These are phyloP conservation scores for Thryonomys swinderianus DNA, from an alignment of 2,113 vertebrate species.

Conservation along the genomic window DNA sequence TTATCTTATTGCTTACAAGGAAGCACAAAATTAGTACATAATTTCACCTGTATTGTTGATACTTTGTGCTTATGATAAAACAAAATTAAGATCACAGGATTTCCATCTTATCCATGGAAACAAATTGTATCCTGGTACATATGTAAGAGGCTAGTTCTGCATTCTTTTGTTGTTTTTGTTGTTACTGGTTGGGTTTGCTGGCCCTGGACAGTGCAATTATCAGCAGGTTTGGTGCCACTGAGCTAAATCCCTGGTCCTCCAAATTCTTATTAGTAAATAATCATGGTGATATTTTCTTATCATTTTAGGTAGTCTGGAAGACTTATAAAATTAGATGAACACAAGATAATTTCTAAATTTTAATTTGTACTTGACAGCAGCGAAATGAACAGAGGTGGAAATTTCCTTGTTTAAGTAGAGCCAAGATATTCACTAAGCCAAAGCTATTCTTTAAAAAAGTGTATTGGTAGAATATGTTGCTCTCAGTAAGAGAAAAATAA, in stretches of 20 bases:
- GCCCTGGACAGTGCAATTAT: too few species aligned
- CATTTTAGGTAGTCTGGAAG: conserved; percentile 14
- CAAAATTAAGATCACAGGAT: conserved; percentile 5
- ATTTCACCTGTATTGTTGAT: not conserved
- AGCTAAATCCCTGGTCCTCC: not conserved
- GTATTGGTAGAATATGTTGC: not conserved
- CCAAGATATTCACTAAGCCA: not conserved
- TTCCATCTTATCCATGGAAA: conserved; percentile 13
- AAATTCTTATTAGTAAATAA: conserved; percentile 46
- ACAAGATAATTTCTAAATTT: conserved; percentile 49
- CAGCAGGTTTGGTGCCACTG: too few species aligned
- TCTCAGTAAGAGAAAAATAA: not conserved
- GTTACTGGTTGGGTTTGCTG: too few species aligned
- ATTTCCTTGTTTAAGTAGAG: conserved; percentile 52
- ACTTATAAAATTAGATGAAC: conserved; percentile 45
- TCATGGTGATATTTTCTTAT: not conserved
- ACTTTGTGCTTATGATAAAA: conserved; percentile 49
- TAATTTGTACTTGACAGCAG: conserved; percentile 63
- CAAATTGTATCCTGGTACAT: conserved; percentile 59
- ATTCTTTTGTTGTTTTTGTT: too few species aligned
- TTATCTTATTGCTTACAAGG: conserved; percentile 40
- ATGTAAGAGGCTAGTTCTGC: conserved; percentile 46
- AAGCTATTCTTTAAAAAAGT: conserved; percentile 28
- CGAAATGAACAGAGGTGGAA: conserved; percentile 13
- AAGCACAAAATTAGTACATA: not conserved